These are phyloP conservation scores for Meganola albula DNA, from an alignment of 2,888 invertebrate genomes.

Conservation along the genomic window DNA sequence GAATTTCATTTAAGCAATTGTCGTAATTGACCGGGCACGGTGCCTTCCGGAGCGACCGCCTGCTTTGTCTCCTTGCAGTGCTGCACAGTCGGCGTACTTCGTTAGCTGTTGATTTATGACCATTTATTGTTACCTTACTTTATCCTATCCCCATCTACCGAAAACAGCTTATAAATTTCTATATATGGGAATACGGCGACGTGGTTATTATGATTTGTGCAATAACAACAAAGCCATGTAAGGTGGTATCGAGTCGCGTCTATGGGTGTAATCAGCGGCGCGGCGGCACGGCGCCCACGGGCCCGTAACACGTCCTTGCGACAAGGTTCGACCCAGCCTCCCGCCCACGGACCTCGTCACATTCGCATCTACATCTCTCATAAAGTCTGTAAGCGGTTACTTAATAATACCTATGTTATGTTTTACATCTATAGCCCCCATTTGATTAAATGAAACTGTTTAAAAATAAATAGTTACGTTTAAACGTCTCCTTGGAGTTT, in stretches of 20 bases:
- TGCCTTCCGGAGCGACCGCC: constrained; percentile 62
- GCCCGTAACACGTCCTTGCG: constrained; percentile 57
- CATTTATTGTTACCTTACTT: constrained; percentile 6
- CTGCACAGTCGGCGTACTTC: constrained; percentile 28
- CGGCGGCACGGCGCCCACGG: no score
- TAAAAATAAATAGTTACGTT: background rate
- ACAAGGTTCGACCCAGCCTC: constrained; percentile 65
- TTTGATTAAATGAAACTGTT: background rate
- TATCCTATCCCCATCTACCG: constrained; percentile 9
- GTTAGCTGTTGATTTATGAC: constrained; percentile 14
- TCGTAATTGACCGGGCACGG: constrained; percentile 64
- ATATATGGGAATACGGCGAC: constrained; percentile 26
- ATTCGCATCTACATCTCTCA: constrained; percentile 19
- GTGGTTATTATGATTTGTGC: constrained; percentile 21
- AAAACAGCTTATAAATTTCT: constrained; percentile 13
- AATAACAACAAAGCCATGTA: constrained; percentile 41
- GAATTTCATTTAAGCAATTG: constrained; percentile 75
- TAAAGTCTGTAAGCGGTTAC: constrained; percentile 6
- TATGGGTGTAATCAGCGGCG: constrained; percentile 36
- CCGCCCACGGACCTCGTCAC: constrained; percentile 47
- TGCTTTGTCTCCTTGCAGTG: constrained; percentile 48
- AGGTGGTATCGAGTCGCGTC: constrained; percentile 49
- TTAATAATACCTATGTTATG: background rate
- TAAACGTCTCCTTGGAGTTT: background rate
- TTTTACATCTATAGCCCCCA: background rate